Evolutionary conservation across 2,797 vertebrate genomes (phyloP).

Genomic region (Phalloptychus januarius): DNA sequence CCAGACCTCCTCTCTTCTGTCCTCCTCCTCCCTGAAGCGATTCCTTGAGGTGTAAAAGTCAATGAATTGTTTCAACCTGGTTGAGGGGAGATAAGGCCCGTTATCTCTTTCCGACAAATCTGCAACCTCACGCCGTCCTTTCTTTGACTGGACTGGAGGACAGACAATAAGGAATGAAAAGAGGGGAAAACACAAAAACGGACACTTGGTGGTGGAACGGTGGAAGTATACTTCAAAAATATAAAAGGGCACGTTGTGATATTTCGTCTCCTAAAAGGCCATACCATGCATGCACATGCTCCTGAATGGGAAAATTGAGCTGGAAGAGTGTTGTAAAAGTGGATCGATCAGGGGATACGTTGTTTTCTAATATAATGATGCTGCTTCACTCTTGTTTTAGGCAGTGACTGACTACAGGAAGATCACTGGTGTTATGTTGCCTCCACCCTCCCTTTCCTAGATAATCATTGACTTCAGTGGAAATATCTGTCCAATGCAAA

Average conservation of each 20-base stretch:
- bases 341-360: background rate
- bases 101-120: slow-evolving; percentile 74
- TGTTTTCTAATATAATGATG: background rate
- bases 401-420: background rate
- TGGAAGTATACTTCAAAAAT: background rate
- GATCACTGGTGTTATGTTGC: background rate
- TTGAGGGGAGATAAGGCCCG: slow-evolving; percentile 77
- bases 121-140: slow-evolving; percentile 67
- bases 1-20: slow-evolving; percentile 28
- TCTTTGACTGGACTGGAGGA: slow-evolving; percentile 30
- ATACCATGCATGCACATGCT: background rate
- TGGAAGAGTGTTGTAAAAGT: background rate
- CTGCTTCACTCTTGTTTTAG: background rate
- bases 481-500: background rate
- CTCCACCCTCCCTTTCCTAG: background rate
- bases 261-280: background rate
- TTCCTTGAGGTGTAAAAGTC: slow-evolving; percentile 72
- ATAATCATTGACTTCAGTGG: background rate
- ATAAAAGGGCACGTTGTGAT: background rate
- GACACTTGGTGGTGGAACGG: too few species aligned
- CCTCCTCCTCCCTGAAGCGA: slow-evolving; percentile 34
- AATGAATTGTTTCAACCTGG: slow-evolving; percentile 76
- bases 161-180: slow-evolving; percentile 25
- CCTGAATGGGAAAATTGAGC: background rate
- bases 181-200: slow-evolving; percentile 14